These are phyloP conservation scores for Ophiothrix spiculata DNA, from an alignment of 35 echinoderm and acorn worm genomes.

Conservation along the genomic window DNA sequence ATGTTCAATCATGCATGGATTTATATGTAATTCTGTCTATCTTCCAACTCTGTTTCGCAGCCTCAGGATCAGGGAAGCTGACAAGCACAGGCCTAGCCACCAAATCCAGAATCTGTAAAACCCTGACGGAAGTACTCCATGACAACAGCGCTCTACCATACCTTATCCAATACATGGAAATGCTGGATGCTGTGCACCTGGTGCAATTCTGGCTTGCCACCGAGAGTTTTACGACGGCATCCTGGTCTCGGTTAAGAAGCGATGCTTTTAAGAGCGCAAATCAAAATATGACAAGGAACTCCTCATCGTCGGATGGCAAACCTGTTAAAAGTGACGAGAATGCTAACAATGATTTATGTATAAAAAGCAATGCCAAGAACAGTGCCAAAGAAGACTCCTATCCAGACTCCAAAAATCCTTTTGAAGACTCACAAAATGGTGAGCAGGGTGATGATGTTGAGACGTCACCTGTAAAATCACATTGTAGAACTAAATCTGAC, in stretches of 20 bases:
- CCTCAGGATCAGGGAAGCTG: neutral
- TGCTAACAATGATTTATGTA: neutral
- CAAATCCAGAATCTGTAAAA: constrained; percentile 72
- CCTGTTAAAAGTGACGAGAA: neutral
- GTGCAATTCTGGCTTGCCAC: constrained; percentile 87
- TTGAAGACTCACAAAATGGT: neutral
- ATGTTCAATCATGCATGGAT: too few relatives aligned
- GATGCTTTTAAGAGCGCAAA: constrained; percentile 16
- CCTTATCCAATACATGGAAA: constrained; percentile 93
- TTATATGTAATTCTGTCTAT: too few relatives aligned
- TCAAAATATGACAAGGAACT: neutral
- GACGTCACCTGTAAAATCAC: constrained; percentile 31
- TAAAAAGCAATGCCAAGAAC: neutral
- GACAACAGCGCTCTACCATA: constrained; percentile 93
- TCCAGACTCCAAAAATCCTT: neutral
- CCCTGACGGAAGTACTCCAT: constrained; percentile 74
- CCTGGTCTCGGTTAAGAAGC: constrained; percentile 59
- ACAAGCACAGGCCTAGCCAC: constrained; percentile 16
- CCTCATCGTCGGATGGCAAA: neutral
- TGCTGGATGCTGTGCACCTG: constrained; percentile 41
- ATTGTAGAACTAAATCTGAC: constrained; percentile 69
- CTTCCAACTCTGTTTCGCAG: neutral
- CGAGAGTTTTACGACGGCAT: constrained; percentile 79
- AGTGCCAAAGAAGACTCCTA: neutral
- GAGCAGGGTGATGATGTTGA: neutral